phyloP scores from a whole-genome alignment of 2,113 vertebrate species.

The human (Homo sapiens) region DNA sequence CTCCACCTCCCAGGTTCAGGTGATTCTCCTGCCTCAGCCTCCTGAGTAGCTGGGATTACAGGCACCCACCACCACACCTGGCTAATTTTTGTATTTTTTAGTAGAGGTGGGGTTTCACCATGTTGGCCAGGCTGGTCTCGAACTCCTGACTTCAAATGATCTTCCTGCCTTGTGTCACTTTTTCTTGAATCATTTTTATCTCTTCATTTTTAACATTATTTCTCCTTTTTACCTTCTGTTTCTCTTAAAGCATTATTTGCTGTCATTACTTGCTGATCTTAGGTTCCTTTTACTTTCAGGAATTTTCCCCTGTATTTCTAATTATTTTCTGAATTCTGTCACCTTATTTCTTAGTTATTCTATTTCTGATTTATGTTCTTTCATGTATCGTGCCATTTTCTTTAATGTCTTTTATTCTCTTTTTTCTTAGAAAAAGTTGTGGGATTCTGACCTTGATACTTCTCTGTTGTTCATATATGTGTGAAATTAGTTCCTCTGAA shows the following conservation, averaged over 20 bases:
- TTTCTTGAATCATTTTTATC: not conserved
- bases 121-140: no score
- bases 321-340: not conserved
- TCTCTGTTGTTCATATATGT: not conserved
- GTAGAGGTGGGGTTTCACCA: no score
- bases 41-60: no score
- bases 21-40: no score
- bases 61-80: no score
- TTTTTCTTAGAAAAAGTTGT: not conserved
- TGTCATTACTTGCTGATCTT: not conserved
- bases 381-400: not conserved
- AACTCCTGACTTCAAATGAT: no score
- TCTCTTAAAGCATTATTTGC: not conserved
- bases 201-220: not conserved
- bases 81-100: no score
- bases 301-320: not conserved
- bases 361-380: not conserved
- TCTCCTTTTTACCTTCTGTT: not conserved
- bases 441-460: conserved; percentile 2
- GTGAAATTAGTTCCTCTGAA: not conserved
- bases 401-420: not conserved
- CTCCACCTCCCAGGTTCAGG: no score
- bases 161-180: not conserved
- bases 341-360: conserved; percentile 5
- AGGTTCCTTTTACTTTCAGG: not conserved